Percentiles rank a stretch among this genome's conserved stretches.
Conservation (phyloP, 1,140 invertebrate genomes). For the Colletes latitarsis region DNA sequence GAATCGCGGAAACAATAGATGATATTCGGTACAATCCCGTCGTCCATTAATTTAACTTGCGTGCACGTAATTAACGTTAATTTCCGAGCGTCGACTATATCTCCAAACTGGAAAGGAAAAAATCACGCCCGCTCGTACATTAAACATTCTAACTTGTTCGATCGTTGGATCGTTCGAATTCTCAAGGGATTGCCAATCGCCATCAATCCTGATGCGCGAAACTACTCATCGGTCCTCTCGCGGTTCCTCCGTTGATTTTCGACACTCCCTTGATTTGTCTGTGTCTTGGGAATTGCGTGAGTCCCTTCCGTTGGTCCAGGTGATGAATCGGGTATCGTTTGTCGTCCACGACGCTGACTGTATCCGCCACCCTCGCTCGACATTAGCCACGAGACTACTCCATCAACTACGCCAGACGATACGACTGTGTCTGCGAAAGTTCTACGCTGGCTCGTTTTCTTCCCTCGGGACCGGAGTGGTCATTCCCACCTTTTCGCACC, state of each 20-base stretch:
- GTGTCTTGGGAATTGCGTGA: slow-evolving; percentile 67
- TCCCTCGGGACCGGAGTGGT: slow-evolving; percentile 51
- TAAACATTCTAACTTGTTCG: background rate
- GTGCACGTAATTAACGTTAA: no score
- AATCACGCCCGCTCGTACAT: background rate
- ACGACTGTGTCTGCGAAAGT: slow-evolving; percentile 48
- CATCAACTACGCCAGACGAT: slow-evolving; percentile 70
- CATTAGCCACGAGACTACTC: slow-evolving; percentile 76
- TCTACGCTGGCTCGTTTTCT: slow-evolving; percentile 23
- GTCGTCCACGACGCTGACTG: slow-evolving; percentile 63
- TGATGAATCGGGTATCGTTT: slow-evolving; percentile 72
- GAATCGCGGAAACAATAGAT: no score
- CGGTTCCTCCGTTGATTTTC: slow-evolving; percentile 43
- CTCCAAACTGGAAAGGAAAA: no score
- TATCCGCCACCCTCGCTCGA: slow-evolving; percentile 68
- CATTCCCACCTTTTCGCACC: slow-evolving; percentile 55
- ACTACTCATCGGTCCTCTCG: slow-evolving; percentile 7
- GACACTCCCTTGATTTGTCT: slow-evolving; percentile 62
- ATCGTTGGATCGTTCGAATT: slow-evolving; percentile 3
- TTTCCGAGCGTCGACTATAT: no score
- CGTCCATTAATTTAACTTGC: no score
- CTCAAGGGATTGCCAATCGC: slow-evolving; percentile 13
- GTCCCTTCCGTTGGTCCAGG: slow-evolving; percentile 36
- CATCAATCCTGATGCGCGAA: slow-evolving; percentile 43
- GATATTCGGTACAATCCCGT: no score